phyloP scores from a whole-genome alignment of 2,113 vertebrate species.

The Vireo altiloquus region DNA sequence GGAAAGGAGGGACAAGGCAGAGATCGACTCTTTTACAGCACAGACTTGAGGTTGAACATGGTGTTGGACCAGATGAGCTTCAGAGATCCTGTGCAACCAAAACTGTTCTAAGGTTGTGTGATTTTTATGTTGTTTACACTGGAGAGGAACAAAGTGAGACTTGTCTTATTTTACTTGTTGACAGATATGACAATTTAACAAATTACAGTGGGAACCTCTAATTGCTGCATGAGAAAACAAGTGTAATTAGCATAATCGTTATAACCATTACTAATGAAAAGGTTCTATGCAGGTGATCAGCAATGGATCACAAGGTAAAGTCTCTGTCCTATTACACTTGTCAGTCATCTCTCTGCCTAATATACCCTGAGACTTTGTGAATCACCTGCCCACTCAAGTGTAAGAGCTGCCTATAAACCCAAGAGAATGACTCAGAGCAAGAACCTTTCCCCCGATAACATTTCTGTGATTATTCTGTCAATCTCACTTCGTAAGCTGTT shows the following conservation, averaged over 20 bases:
- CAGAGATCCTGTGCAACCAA: background rate
- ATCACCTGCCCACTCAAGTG: background rate
- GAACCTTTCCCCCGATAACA: accelerated
- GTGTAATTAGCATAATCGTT: background rate
- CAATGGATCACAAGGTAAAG: background rate
- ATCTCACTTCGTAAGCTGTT: background rate
- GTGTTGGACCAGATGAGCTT: background rate
- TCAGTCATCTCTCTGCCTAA: background rate
- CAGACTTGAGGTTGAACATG: background rate
- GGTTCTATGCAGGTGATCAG: background rate
- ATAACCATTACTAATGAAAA: background rate
- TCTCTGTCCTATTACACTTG: background rate
- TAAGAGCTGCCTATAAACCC: background rate
- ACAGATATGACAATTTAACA: background rate
- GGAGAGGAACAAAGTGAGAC: background rate
- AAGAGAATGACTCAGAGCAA: background rate
- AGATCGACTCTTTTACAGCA: background rate
- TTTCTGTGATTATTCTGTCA: background rate
- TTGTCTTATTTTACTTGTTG: background rate
- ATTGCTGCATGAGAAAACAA: background rate
- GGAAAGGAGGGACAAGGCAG: background rate
- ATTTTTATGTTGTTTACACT: background rate
- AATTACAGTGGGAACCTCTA: background rate
- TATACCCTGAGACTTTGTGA: background rate
- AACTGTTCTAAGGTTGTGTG: background rate